Percentiles rank a stretch among this genome's conserved stretches.
Conservation (phyloP, 2,113 vertebrate species). For the Vicugna pacos region DNA sequence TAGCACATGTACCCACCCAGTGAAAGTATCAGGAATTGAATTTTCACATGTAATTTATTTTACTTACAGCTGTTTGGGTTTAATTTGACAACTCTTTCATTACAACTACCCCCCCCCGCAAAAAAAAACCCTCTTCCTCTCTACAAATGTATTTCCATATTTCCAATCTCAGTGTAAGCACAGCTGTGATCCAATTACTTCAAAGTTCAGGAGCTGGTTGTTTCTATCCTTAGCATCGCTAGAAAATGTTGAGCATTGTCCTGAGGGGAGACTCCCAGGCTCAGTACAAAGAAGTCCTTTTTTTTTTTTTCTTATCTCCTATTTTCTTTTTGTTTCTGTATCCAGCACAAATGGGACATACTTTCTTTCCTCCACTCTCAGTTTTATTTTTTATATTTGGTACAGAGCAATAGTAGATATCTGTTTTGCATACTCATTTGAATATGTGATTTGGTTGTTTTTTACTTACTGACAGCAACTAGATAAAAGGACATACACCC, state of each 20-base stretch:
- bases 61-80: conserved; percentile 75
- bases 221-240: conserved; percentile 77
- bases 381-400: conserved; percentile 56
- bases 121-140: conserved; percentile 64
- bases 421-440: conserved; percentile 46
- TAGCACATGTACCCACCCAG: background rate
- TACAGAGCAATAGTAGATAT: background rate
- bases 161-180: conserved; percentile 80
- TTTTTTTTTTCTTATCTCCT: background rate
- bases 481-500: background rate
- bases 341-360: background rate
- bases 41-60: conserved; percentile 77
- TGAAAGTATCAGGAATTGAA: conserved; percentile 68
- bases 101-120: conserved; percentile 54
- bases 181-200: conserved; percentile 83
- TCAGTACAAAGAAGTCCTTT: conserved; percentile 6
- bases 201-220: conserved; percentile 82
- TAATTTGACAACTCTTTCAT: conserved; percentile 80
- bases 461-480: conserved; percentile 12
- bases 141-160: conserved; percentile 80
- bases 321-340: conserved; percentile 65
- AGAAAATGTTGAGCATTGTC: conserved; percentile 63
- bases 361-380: background rate
- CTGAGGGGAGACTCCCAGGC: conserved; percentile 57
- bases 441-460: background rate